These are phyloP conservation scores for Clarias gariepinus DNA, from an alignment of 2,113 vertebrate species.

Conservation along the genomic window DNA sequence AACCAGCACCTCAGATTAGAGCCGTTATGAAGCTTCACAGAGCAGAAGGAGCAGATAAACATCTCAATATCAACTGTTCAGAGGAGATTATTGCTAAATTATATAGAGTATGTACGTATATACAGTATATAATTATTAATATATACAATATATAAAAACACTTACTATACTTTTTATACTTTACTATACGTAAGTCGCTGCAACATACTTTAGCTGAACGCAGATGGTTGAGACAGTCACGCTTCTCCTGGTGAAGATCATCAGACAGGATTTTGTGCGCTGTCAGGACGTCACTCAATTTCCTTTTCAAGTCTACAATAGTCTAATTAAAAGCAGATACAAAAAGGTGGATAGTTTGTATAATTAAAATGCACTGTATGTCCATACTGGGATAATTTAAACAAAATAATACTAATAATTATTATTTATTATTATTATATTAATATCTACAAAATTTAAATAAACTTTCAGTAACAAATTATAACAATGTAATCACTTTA, in stretches of 20 bases:
- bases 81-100: too few relatives aligned
- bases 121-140: too few relatives aligned
- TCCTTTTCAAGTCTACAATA: constrained; percentile 54
- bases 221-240: constrained; percentile 50
- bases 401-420: background rate
- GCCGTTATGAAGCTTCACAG: too few relatives aligned
- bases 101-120: too few relatives aligned
- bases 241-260: constrained; percentile 58
- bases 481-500: background rate
- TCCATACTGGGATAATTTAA: background rate
- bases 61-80: too few relatives aligned
- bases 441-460: background rate
- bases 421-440: too few relatives aligned
- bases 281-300: constrained; percentile 52
- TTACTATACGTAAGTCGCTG: background rate
- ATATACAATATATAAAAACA: background rate
- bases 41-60: too few relatives aligned
- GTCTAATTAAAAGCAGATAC: constrained; percentile 56
- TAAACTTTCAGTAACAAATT: background rate
- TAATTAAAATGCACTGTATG: background rate
- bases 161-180: too few relatives aligned
- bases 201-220: constrained; percentile 60
- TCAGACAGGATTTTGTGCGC: constrained; percentile 59
- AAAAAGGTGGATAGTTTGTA: background rate
- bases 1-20: too few relatives aligned